Percentiles rank a stretch among this genome's conserved stretches.
Evolutionary conservation across 2,797 vertebrate genomes (phyloP).

Genomic region (Rhincodon typus): DNA sequence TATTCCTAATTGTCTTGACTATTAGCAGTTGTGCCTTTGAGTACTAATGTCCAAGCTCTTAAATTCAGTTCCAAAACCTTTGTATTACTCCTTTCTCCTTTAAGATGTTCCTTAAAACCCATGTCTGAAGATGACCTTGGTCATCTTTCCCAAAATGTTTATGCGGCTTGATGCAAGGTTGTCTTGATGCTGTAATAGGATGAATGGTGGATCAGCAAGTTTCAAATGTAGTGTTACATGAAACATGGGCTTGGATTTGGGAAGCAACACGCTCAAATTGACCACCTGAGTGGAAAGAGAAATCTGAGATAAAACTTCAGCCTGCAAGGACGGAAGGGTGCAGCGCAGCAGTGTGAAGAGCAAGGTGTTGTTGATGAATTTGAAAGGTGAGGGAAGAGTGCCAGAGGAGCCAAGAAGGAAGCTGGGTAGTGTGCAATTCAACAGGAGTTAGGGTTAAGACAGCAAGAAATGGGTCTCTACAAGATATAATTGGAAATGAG

Average conservation of each 20-base stretch:
- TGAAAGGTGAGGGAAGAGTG: neutral
- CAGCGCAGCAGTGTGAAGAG: neutral
- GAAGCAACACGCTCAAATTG: neutral
- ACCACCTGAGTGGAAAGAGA: neutral
- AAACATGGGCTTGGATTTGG: neutral
- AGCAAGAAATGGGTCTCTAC: neutral
- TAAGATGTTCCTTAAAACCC: neutral
- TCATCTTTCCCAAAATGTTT: neutral
- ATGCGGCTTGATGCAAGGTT: neutral
- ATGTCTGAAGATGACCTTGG: too few species aligned
- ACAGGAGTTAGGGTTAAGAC: neutral
- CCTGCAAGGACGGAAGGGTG: neutral
- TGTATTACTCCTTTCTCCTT: neutral
- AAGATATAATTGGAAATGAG: neutral
- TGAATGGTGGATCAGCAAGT: neutral
- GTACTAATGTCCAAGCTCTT: neutral
- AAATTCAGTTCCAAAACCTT: neutral
- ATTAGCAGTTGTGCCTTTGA: neutral
- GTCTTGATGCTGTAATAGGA: neutral
- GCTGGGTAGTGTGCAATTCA: neutral
- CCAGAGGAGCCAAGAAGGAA: neutral
- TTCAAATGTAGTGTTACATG: neutral
- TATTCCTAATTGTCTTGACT: neutral
- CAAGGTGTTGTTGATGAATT: neutral
- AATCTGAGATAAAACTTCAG: neutral